Evolutionary conservation across 2,888 invertebrate species (phyloP).

Genomic region (Stenotaenia linearis): DNA sequence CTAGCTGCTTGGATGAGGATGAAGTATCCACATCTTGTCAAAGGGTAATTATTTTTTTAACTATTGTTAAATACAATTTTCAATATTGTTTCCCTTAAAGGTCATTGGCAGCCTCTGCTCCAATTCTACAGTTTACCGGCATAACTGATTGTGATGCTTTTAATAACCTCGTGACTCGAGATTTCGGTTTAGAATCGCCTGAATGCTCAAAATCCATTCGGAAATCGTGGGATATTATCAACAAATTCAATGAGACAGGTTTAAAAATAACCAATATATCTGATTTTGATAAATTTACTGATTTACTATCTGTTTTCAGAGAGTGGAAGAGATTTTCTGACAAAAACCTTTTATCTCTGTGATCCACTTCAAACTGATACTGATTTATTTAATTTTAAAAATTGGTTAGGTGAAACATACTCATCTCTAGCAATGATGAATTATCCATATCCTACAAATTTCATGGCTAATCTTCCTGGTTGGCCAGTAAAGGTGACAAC

Average conservation of each 20-base stretch:
- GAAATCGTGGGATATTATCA: slow-evolving; percentile 70
- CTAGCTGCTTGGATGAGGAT: slow-evolving; percentile 90
- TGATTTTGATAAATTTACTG: background rate
- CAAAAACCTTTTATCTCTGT: slow-evolving; percentile 70
- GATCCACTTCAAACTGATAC: slow-evolving; percentile 57
- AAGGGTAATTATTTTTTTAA: slow-evolving; percentile 54
- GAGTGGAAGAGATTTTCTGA: slow-evolving; percentile 64
- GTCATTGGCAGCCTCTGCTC: slow-evolving; percentile 88
- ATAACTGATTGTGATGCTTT: slow-evolving; percentile 72
- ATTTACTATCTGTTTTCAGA: slow-evolving; percentile 50
- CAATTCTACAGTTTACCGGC: slow-evolving; percentile 76
- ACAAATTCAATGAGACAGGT: slow-evolving; percentile 54
- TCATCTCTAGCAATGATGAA: slow-evolving; percentile 86
- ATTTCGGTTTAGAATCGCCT: slow-evolving; percentile 57
- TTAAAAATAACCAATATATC: slow-evolving; percentile 39
- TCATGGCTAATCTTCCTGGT: slow-evolving; percentile 74
- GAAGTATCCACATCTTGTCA: slow-evolving; percentile 85
- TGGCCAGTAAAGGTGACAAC: slow-evolving; percentile 74
- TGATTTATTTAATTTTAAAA: slow-evolving; percentile 57
- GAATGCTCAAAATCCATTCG: slow-evolving; percentile 66
- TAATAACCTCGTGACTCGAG: slow-evolving; percentile 69
- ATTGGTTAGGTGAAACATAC: slow-evolving; percentile 67
- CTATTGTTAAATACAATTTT: too few species aligned
- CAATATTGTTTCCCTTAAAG: slow-evolving; percentile 53
- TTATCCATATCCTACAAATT: slow-evolving; percentile 83